Conservation (phyloP, 2,888 invertebrate genomes). For the Ormyrus nitidulus region DNA sequence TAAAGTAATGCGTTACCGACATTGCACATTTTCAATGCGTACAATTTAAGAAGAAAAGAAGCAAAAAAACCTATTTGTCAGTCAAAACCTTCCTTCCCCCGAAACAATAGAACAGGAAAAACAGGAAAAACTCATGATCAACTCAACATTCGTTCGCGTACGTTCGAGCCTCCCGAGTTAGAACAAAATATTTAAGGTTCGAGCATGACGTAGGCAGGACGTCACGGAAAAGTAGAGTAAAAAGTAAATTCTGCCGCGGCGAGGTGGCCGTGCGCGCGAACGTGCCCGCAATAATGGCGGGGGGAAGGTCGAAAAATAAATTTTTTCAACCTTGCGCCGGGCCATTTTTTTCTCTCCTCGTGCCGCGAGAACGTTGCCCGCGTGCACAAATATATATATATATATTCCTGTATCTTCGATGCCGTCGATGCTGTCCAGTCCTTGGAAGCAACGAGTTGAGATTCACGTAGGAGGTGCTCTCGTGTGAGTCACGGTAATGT, state of each 20-base stretch:
- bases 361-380: slow-evolving; percentile 19
- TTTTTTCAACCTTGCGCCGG: slow-evolving; percentile 26
- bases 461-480: slow-evolving; percentile 51
- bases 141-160: no score
- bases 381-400: background rate
- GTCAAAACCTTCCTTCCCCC: no score
- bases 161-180: no score
- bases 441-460: slow-evolving; percentile 42
- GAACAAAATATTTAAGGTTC: no score
- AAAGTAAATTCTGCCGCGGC: background rate
- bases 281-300: slow-evolving; percentile 5
- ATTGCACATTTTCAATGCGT: no score
- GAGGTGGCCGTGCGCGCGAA: background rate
- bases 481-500: slow-evolving; percentile 44
- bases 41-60: no score
- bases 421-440: slow-evolving; percentile 17
- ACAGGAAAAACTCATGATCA: no score
- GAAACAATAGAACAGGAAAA: no score
- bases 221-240: slow-evolving; percentile 7
- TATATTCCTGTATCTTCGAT: slow-evolving; percentile 14
- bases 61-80: no score
- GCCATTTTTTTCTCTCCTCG: background rate
- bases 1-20: no score
- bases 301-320: slow-evolving; percentile 32
- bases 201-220: no score